Percentiles rank a stretch among this genome's conserved stretches.
Evolutionary conservation across 2,797 vertebrate genomes (phyloP).

Genomic region (Halcyon leucocephala): DNA sequence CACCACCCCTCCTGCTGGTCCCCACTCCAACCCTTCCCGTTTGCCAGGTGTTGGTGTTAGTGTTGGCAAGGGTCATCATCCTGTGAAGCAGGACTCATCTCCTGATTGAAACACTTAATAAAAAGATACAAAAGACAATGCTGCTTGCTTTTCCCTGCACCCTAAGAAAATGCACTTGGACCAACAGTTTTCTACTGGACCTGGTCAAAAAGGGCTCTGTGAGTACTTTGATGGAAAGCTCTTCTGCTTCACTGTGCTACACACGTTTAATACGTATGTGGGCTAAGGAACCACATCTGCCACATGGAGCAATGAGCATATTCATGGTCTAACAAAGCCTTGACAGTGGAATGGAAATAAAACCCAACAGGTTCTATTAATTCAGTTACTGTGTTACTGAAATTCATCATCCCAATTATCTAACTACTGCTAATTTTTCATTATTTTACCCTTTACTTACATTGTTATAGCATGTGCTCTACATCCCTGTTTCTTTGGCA

Average conservation of each 20-base stretch:
- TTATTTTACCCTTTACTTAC: background rate
- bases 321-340: background rate
- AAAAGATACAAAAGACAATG: background rate
- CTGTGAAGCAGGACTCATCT: background rate
- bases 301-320: background rate
- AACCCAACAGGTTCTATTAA: background rate
- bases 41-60: background rate
- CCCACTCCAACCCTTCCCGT: background rate
- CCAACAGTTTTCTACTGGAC: background rate
- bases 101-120: rapidly evolving
- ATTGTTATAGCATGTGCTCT: background rate
- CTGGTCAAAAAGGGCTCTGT: background rate
- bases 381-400: background rate
- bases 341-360: background rate
- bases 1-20: background rate
- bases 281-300: background rate
- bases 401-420: background rate
- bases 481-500: background rate
- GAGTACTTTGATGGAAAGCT: background rate
- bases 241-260: background rate
- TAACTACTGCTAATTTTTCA: background rate
- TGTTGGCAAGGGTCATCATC: background rate
- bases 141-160: background rate
- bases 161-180: no score
- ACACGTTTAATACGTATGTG: rapidly evolving